These are phyloP conservation scores for Drosophila fulvimacula DNA, from an alignment of 2,888 invertebrate genomes.

Conservation along the genomic window DNA sequence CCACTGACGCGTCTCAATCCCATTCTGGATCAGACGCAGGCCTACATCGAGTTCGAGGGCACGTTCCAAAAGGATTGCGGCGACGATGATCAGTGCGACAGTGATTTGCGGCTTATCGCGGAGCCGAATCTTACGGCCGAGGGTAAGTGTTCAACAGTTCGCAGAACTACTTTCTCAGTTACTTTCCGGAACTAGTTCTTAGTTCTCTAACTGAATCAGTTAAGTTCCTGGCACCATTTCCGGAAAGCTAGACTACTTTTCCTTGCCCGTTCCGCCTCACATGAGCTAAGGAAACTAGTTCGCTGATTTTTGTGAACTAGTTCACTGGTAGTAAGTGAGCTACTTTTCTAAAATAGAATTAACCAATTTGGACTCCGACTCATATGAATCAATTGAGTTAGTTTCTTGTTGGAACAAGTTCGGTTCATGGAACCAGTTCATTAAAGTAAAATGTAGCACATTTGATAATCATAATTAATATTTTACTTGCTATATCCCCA, in stretches of 20 bases:
- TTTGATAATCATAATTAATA: slow-evolving; percentile 49
- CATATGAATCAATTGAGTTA: no score
- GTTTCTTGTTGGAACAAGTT: no score
- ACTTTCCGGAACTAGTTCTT: not conserved
- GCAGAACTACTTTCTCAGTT: slow-evolving; percentile 2
- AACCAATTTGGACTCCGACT: no score
- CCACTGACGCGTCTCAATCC: slow-evolving; percentile 86
- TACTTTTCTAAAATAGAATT: no score
- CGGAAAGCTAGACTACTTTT: no score
- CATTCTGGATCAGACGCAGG: slow-evolving; percentile 94
- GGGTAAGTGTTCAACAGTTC: slow-evolving; percentile 74
- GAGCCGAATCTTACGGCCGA: slow-evolving; percentile 80
- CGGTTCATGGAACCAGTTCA: not conserved
- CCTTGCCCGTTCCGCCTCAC: no score
- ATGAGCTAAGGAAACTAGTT: no score
- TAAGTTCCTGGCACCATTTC: no score
- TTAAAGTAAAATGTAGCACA: not conserved
- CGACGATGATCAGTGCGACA: slow-evolving; percentile 93
- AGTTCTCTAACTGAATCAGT: no score
- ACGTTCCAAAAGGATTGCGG: slow-evolving; percentile 97
- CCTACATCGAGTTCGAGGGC: slow-evolving; percentile 92
- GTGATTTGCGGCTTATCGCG: slow-evolving; percentile 90
- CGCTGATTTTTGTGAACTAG: no score
- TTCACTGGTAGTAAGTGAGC: no score
- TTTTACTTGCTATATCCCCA: not conserved